Percentiles rank a stretch among this genome's conserved stretches.
phyloP scores from a whole-genome alignment of 2,888 invertebrate genomes.

The Rotaria macrura region DNA sequence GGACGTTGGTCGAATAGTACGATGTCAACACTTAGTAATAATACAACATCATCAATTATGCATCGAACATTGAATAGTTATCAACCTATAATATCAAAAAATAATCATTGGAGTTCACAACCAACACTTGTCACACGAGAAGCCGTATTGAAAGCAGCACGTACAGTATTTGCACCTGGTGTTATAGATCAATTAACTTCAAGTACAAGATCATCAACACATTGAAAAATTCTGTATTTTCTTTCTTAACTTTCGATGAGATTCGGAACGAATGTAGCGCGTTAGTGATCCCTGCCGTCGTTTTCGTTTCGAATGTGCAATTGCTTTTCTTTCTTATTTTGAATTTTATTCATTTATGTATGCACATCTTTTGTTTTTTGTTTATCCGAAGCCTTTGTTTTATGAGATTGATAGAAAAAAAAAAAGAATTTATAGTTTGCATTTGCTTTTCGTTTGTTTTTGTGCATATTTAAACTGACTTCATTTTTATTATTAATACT shows the following conservation, averaged over 20 bases:
- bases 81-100: background rate
- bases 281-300: background rate
- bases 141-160: background rate
- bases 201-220: background rate
- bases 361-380: background rate
- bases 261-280: background rate
- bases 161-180: background rate
- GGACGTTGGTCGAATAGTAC: background rate
- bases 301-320: background rate
- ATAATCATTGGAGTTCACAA: background rate
- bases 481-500: background rate
- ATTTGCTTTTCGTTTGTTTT: background rate
- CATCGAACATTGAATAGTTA: background rate
- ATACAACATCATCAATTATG: background rate
- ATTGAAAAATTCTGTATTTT: background rate
- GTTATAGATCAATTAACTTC: background rate
- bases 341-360: background rate
- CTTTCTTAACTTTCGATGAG: background rate
- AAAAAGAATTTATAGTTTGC: background rate
- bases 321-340: background rate
- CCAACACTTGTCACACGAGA: conserved; percentile 13
- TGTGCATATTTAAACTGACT: background rate
- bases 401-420: background rate
- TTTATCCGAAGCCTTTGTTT: background rate
- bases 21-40: background rate